Evolutionary conservation across 2,113 vertebrate species (phyloP).

Genomic region (Cochlearius cochlearius): DNA sequence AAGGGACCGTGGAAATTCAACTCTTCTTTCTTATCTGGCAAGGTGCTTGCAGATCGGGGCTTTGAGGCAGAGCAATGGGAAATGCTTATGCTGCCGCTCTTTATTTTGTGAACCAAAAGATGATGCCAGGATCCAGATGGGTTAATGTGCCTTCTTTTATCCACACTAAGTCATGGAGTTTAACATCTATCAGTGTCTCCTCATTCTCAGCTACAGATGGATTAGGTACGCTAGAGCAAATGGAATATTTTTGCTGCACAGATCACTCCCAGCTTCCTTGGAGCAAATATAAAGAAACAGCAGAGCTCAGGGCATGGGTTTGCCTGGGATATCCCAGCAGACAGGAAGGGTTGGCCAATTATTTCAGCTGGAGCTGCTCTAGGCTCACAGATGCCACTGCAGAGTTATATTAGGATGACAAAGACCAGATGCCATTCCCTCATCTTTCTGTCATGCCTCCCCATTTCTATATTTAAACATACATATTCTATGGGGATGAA

Average conservation of each 20-base stretch:
- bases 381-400: background rate
- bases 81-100: background rate
- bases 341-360: background rate
- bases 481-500: background rate
- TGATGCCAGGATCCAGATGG: background rate
- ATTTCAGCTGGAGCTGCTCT: conserved; percentile 30
- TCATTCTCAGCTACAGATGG: background rate
- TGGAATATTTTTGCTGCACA: background rate
- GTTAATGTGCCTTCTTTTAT: background rate
- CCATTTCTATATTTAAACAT: background rate
- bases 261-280: background rate
- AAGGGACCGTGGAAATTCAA: background rate
- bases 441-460: conserved; percentile 21
- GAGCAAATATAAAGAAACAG: background rate
- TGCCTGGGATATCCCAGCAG: background rate
- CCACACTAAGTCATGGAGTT: background rate
- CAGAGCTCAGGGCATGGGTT: background rate
- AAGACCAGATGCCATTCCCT: conserved; percentile 38
- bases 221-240: background rate
- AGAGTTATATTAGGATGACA: background rate
- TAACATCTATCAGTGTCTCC: background rate
- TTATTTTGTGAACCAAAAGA: background rate
- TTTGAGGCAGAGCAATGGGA: conserved; percentile 9
- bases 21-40: conserved; percentile 12
- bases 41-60: background rate